These are phyloP conservation scores for Varanus komodoensis DNA, from an alignment of 2,113 vertebrate species.

Conservation along the genomic window DNA sequence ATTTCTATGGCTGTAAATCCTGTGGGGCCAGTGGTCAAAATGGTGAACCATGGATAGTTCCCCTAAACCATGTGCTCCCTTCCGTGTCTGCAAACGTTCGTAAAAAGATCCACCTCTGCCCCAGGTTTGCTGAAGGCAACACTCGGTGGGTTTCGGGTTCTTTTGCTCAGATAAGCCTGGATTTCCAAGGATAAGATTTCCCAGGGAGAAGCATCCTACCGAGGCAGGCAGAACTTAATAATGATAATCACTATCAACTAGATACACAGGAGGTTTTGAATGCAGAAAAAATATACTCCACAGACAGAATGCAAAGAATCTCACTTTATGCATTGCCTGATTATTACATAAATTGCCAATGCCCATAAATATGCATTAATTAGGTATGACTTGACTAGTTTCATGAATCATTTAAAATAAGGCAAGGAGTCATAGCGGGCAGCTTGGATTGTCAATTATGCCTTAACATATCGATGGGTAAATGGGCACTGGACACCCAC, in stretches of 20 bases:
- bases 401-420: conserved; percentile 41
- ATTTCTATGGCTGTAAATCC: too few relatives aligned
- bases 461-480: conserved; percentile 26
- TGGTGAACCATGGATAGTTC: not conserved
- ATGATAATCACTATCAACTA: not conserved
- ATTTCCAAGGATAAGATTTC: not conserved
- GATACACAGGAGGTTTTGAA: accelerated
- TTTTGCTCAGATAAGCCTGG: not conserved
- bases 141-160: not conserved
- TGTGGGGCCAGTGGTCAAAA: not conserved
- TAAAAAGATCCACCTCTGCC: not conserved
- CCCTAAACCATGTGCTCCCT: not conserved
- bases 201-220: too few relatives aligned
- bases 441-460: conserved; percentile 33
- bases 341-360: conserved; percentile 22
- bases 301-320: not conserved
- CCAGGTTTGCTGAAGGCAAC: not conserved
- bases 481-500: conserved; percentile 41
- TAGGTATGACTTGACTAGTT: conserved; percentile 19
- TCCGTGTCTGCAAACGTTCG: not conserved
- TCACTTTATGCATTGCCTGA: not conserved
- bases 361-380: conserved; percentile 27
- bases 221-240: not conserved
- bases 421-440: not conserved
- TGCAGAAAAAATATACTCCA: not conserved